These are phyloP conservation scores for Centropyge bicolor DNA, from an alignment of 2,797 vertebrate genomes.

Conservation along the genomic window DNA sequence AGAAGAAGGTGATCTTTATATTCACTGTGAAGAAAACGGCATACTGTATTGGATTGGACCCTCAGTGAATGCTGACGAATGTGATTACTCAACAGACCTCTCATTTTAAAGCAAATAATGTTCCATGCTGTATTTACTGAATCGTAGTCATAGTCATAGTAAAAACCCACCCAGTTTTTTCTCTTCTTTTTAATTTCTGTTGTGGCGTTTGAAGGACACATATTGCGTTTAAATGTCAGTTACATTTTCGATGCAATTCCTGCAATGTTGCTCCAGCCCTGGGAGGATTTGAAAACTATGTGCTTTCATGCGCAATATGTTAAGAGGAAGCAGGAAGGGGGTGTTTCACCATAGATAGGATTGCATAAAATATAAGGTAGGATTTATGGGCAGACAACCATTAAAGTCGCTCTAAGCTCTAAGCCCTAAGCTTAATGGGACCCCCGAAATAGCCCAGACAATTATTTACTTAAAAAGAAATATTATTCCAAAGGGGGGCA, in stretches of 20 bases:
- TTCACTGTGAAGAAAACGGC: slow-evolving; percentile 41
- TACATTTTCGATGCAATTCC: slow-evolving; percentile 2
- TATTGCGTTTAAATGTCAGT: slow-evolving; percentile 9
- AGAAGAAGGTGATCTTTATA: slow-evolving; percentile 30
- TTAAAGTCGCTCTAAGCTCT: background rate
- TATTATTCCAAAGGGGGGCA: background rate
- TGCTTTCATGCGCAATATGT: slow-evolving; percentile 1
- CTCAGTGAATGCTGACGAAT: slow-evolving; percentile 8
- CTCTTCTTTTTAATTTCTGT: background rate
- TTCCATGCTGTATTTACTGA: too few species aligned
- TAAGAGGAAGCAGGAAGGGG: background rate
- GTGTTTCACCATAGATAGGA: background rate
- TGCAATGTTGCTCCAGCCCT: background rate
- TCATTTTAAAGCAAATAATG: slow-evolving; percentile 10
- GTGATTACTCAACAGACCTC: slow-evolving; percentile 1
- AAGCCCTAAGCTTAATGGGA: background rate
- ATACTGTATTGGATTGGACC: background rate
- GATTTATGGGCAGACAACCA: background rate
- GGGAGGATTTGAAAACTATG: background rate
- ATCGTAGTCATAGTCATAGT: too few species aligned
- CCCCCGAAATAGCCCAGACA: background rate
- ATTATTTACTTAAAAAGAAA: background rate
- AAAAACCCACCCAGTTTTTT: background rate
- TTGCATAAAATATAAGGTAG: background rate
- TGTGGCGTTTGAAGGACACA: background rate